Conservation (phyloP, 23 tunicate species). For the Trididemnum nubilum region DNA sequence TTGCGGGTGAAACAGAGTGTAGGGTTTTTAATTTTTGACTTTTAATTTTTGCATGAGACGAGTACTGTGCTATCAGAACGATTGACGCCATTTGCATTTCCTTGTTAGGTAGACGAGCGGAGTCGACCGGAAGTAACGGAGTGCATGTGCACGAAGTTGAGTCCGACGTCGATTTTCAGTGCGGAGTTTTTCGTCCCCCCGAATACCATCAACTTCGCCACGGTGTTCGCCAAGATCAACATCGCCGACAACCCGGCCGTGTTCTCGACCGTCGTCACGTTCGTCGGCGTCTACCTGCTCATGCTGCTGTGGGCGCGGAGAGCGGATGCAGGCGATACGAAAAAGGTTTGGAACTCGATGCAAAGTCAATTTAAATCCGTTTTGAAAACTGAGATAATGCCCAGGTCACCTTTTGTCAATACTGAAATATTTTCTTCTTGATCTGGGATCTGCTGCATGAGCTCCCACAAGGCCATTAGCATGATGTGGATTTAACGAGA, state of each 20-base stretch:
- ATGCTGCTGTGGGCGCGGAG: slow-evolving; percentile 76
- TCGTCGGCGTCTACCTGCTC: slow-evolving; percentile 52
- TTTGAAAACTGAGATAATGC: no score
- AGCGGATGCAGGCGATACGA: slow-evolving; percentile 61
- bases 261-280: slow-evolving; percentile 78
- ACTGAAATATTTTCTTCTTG: no score
- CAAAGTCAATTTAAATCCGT: neutral
- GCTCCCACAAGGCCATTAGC: no score
- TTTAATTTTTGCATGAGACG: no score
- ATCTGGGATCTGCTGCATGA: no score
- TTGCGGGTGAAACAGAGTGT: no score
- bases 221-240: slow-evolving; percentile 88
- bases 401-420: no score
- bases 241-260: slow-evolving; percentile 97
- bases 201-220: slow-evolving; percentile 94
- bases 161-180: slow-evolving; percentile 87
- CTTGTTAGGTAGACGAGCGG: slow-evolving; percentile 65
- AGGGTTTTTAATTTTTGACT: no score
- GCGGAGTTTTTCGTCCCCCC: slow-evolving; percentile 99
- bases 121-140: slow-evolving; percentile 95
- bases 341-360: slow-evolving; percentile 50
- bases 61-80: no score
- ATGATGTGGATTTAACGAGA: no score
- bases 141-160: slow-evolving; percentile 75
- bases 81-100: no score